A percentile compares a stretch with the other conserved stretches of the same genome.
These are phyloP conservation scores for Peromyscus nudipes DNA, from an alignment of 2,797 vertebrate species.

Conservation along the genomic window DNA sequence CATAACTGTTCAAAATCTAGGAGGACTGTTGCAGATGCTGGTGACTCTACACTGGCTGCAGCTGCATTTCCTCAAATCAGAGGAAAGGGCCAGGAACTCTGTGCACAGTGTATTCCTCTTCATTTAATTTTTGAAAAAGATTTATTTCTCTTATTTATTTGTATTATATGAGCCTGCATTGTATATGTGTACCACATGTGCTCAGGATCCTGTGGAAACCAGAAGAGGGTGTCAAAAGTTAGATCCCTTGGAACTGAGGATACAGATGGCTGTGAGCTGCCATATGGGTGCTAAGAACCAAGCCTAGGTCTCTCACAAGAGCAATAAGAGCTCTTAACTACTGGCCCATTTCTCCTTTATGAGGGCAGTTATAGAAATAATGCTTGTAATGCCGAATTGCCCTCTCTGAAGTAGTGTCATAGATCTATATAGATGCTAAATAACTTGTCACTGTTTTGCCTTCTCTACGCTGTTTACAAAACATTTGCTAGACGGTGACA, in stretches of 20 bases:
- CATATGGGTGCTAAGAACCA: too few relatives aligned
- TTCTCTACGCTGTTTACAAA: constrained; percentile 56
- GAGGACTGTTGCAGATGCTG: constrained; percentile 28
- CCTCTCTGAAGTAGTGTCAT: background rate
- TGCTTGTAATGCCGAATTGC: constrained; percentile 16
- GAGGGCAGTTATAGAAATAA: constrained; percentile 14
- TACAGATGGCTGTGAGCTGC: background rate
- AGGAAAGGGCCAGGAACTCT: constrained; percentile 18
- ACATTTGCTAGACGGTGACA: background rate
- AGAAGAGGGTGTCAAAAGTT: background rate
- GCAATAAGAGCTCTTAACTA: background rate
- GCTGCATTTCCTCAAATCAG: constrained; percentile 43
- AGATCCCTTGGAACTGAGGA: background rate
- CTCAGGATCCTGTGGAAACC: background rate
- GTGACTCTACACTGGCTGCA: background rate
- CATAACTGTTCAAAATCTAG: constrained; percentile 40
- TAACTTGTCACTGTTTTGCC: constrained; percentile 46
- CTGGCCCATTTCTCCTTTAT: background rate
- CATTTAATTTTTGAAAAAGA: background rate
- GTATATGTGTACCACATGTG: background rate
- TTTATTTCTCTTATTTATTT: background rate
- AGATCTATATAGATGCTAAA: background rate
- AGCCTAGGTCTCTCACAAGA: background rate
- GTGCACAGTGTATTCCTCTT: background rate
- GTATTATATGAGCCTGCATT: background rate